Percentiles rank a stretch among this genome's conserved stretches.
Evolutionary conservation across 2,113 vertebrate genomes (phyloP).

Genomic region (Vombatus ursinus): DNA sequence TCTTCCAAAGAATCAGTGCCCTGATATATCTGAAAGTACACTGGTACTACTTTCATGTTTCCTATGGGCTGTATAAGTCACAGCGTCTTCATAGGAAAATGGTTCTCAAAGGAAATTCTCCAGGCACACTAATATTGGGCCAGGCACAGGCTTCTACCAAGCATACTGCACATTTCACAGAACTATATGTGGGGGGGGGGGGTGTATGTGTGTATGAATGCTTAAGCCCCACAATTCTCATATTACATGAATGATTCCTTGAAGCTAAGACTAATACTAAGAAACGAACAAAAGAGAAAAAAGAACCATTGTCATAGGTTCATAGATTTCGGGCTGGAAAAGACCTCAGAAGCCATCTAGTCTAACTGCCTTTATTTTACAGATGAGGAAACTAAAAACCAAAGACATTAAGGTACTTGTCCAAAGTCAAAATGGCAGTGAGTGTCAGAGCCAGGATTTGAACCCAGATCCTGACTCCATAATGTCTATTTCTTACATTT

Average conservation of each 20-base stretch:
- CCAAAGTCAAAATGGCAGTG: neutral
- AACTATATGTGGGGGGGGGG: no score
- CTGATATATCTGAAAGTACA: slow-evolving; percentile 8
- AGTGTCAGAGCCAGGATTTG: neutral
- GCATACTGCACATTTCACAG: neutral
- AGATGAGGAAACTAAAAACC: neutral
- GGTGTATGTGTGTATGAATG: neutral
- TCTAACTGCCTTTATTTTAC: neutral
- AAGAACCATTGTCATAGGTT: neutral
- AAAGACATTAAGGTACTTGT: neutral
- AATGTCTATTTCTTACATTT: neutral
- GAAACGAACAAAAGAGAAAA: neutral
- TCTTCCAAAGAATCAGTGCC: slow-evolving; percentile 17
- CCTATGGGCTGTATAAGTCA: slow-evolving; percentile 31
- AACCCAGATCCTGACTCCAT: neutral
- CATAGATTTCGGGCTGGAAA: neutral
- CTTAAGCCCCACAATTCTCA: neutral
- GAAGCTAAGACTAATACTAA: neutral
- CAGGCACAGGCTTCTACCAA: neutral
- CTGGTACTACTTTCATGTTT: slow-evolving; percentile 4
- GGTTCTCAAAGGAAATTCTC: neutral
- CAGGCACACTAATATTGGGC: neutral
- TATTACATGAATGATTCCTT: neutral
- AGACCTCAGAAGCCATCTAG: neutral
- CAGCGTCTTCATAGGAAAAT: neutral